These are phyloP conservation scores for Danio albolineatus DNA, from an alignment of 2,797 vertebrate genomes.

Conservation along the genomic window DNA sequence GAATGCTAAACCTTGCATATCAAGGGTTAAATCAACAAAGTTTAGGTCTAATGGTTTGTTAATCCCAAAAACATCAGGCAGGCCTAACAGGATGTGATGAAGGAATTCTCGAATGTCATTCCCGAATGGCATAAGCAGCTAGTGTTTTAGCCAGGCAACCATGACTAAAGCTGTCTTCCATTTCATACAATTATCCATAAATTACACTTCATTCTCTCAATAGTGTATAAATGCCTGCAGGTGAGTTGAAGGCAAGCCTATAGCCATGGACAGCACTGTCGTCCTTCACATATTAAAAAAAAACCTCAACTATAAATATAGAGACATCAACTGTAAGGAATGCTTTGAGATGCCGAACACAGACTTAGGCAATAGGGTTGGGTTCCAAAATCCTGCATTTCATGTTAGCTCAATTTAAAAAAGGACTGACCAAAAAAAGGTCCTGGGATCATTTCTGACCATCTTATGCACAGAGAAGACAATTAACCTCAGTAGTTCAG, in stretches of 20 bases:
- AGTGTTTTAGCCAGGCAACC: slow-evolving; percentile 57
- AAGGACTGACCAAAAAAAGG: slow-evolving; percentile 22
- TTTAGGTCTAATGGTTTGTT: slow-evolving; percentile 24
- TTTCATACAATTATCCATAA: slow-evolving; percentile 78
- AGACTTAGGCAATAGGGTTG: slow-evolving; percentile 8
- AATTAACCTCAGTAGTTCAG: neutral
- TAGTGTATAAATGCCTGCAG: slow-evolving; percentile 79
- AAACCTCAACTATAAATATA: slow-evolving; percentile 58
- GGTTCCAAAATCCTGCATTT: neutral
- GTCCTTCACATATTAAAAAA: slow-evolving; percentile 71
- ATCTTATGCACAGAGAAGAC: neutral
- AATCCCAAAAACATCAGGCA: slow-evolving; percentile 40
- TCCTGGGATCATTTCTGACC: slow-evolving; percentile 4
- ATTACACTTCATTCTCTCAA: slow-evolving; percentile 79
- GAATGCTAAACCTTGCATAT: neutral
- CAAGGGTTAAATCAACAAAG: slow-evolving; percentile 8
- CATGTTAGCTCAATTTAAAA: slow-evolving; percentile 2
- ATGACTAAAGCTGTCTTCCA: slow-evolving; percentile 66
- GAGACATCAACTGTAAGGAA: slow-evolving; percentile 48
- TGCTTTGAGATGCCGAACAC: slow-evolving; percentile 30
- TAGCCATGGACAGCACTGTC: slow-evolving; percentile 75
- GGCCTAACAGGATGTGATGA: slow-evolving; percentile 22
- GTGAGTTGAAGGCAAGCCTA: slow-evolving; percentile 68
- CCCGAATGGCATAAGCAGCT: slow-evolving; percentile 38
- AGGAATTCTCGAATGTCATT: slow-evolving; percentile 40